These are phyloP conservation scores for Xestia ashworthii DNA, from an alignment of 2,888 invertebrate genomes.

Conservation along the genomic window DNA sequence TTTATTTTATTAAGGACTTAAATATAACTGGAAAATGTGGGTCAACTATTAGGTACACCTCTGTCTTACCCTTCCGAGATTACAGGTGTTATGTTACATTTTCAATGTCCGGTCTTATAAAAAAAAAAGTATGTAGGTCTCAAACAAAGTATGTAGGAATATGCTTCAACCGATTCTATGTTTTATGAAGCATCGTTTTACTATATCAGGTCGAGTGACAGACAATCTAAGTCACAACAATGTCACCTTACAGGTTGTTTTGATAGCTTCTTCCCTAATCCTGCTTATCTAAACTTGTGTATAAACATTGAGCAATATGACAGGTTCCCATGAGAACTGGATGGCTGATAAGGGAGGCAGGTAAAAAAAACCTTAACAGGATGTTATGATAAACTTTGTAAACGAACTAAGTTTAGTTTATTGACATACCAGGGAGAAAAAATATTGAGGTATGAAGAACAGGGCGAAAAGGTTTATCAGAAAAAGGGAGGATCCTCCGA, in stretches of 20 bases:
- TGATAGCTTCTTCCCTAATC: conserved; percentile 62
- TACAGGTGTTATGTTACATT: background rate
- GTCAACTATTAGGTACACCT: no score
- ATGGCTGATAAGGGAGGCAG: conserved; percentile 25
- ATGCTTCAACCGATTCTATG: conserved; percentile 32
- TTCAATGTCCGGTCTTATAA: conserved; percentile 23
- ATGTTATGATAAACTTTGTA: background rate
- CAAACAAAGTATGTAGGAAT: conserved; percentile 20
- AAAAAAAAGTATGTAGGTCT: no score
- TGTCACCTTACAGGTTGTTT: conserved; percentile 61
- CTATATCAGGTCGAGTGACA: conserved; percentile 35
- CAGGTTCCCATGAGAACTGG: conserved; percentile 64
- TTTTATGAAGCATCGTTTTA: conserved; percentile 46
- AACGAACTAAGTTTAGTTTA: background rate
- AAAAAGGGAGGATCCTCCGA: no score
- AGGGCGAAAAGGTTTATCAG: no score
- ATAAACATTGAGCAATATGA: conserved; percentile 67
- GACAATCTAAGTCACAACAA: conserved; percentile 50
- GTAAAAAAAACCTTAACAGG: background rate
- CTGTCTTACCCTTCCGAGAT: no score
- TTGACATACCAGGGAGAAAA: no score
- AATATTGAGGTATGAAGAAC: no score
- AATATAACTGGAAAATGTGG: no score
- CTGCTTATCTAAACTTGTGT: conserved; percentile 69
- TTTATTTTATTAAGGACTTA: no score